A percentile compares a stretch with the other conserved stretches of the same genome.
Conservation (phyloP, 2,113 vertebrate species). For the Chloroceryle aenea region DNA sequence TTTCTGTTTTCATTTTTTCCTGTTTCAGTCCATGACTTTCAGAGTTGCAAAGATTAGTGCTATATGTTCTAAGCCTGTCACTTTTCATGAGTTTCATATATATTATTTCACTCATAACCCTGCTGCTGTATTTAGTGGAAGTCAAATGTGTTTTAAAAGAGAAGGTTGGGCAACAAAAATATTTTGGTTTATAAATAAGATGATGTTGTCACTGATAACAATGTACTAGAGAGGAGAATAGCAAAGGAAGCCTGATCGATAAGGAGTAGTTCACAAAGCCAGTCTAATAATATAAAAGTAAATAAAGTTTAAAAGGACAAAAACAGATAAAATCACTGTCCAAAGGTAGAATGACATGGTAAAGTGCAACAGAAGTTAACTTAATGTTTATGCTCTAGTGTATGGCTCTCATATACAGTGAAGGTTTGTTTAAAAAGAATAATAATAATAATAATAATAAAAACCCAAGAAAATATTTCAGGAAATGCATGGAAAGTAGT, state of each 20-base stretch:
- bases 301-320: not conserved
- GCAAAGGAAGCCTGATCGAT: not conserved
- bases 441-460: not conserved
- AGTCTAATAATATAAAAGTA: not conserved
- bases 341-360: not conserved
- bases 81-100: not conserved
- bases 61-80: not conserved
- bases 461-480: not conserved
- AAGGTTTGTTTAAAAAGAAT: not conserved
- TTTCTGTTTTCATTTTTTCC: not conserved
- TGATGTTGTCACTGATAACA: not conserved
- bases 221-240: not conserved
- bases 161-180: not conserved
- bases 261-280: not conserved
- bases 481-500: not conserved
- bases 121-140: not conserved
- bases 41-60: not conserved
- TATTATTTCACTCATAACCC: not conserved
- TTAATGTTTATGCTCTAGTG: not conserved
- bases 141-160: not conserved
- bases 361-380: not conserved
- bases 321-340: not conserved
- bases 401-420: not conserved
- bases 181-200: not conserved
- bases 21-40: not conserved